These are phyloP conservation scores for Hydrolagus affinis DNA, from an alignment of 2,113 vertebrate species.

Conservation along the genomic window DNA sequence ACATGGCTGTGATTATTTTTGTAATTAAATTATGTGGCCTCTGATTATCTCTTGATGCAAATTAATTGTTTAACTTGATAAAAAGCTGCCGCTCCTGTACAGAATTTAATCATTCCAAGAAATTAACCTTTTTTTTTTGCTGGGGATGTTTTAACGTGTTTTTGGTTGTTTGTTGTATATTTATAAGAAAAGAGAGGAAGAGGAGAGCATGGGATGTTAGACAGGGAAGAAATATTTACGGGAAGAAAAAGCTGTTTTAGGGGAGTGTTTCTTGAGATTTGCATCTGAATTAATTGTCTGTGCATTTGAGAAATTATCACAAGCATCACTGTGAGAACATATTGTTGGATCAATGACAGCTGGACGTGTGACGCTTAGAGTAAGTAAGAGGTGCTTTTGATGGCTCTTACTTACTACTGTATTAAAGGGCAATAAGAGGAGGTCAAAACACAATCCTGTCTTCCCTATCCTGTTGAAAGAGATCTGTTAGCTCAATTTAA, in stretches of 20 bases:
- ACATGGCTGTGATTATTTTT: conserved; percentile 41
- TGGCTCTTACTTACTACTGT: conserved; percentile 6
- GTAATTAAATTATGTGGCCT: conserved; percentile 26
- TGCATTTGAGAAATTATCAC: conserved; percentile 8
- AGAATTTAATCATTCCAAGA: conserved; percentile 25
- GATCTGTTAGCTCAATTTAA: conserved; percentile 13
- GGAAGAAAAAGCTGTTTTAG: background rate
- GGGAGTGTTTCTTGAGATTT: background rate
- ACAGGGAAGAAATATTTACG: conserved; percentile 6
- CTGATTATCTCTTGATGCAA: conserved; percentile 30
- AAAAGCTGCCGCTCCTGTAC: conserved; percentile 21
- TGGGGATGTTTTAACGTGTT: background rate
- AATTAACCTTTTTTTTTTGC: background rate
- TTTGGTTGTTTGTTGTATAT: background rate
- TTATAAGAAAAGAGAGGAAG: too few species aligned
- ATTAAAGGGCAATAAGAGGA: conserved; percentile 6
- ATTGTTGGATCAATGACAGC: conserved; percentile 20
- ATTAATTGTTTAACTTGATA: conserved; percentile 33
- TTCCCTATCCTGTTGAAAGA: conserved; percentile 5
- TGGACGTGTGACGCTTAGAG: conserved; percentile 24
- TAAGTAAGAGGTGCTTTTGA: conserved; percentile 28
- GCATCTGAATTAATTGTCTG: conserved; percentile 5
- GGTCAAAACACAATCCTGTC: conserved; percentile 8
- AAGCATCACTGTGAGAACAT: conserved; percentile 13
- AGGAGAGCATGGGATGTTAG: background rate